Conservation (phyloP, 2,113 vertebrate species). For the Pterocles gutturalis region DNA sequence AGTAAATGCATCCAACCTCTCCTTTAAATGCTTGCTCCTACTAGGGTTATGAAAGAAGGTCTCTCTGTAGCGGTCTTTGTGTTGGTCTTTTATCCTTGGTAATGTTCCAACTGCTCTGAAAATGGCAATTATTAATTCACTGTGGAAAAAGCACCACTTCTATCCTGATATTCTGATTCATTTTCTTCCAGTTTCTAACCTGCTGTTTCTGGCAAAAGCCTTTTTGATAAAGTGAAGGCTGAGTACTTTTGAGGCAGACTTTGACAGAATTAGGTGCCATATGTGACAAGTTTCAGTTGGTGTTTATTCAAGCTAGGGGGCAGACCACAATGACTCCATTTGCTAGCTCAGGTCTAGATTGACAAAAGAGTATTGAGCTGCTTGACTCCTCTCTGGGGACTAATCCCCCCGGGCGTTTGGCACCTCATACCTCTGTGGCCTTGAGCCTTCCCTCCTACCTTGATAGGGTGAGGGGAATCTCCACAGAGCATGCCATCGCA, state of each 20-base stretch:
- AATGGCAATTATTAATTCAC: constrained; percentile 54
- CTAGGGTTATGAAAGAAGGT: constrained; percentile 24
- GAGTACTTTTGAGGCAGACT: not conserved
- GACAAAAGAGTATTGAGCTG: constrained; percentile 17
- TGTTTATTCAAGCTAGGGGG: constrained; percentile 46
- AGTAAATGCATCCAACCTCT: constrained; percentile 31
- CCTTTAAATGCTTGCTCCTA: constrained; percentile 5
- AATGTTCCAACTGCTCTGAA: constrained; percentile 15
- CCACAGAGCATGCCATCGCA: not conserved
- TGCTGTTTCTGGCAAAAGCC: constrained; percentile 59
- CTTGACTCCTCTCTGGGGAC: not conserved
- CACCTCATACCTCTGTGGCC: not conserved
- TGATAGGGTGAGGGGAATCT: not conserved
- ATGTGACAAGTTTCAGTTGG: constrained; percentile 33
- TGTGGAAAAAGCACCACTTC: not conserved
- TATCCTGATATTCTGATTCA: constrained; percentile 10
- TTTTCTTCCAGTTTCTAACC: constrained; percentile 58
- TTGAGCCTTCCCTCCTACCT: not conserved
- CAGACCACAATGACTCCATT: constrained; percentile 38
- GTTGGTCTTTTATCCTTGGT: constrained; percentile 55
- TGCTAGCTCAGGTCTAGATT: not conserved
- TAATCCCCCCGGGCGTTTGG: not conserved
- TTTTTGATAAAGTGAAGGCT: constrained; percentile 65
- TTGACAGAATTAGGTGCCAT: constrained; percentile 57
- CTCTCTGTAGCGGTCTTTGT: constrained; percentile 50